Base-by-base conservation (phyloP, 1,140 invertebrate species). In the Sitobion miscanthi region DNA sequence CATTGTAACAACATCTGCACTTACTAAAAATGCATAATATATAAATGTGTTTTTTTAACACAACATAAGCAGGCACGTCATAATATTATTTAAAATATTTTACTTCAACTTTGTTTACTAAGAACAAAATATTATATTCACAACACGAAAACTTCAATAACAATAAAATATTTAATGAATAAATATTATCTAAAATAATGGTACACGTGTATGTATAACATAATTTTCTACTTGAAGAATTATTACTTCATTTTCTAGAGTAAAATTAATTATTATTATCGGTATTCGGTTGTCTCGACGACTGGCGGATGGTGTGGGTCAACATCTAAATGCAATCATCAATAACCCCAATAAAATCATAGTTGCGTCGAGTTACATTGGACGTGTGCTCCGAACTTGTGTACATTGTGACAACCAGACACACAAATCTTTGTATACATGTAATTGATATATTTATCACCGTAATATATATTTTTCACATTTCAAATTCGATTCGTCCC, bases 351-450 rank as follows among this genome's bases (percentile, higher is more conserved):
- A 91, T 91, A 83, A 52, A 92, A 92, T 49, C 49, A 35, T 57
- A 86, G 85, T 90, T 38, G 62, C 62, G 7, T 77, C 20, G 21
- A 62, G 42, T 82, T 91, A n/a, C 47, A 82, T 77, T 23, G 47
- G 9, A 47, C 90, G 57, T 54, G 57, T 69, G 62, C 45, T 49
- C 47, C n/a, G 47, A 82, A 91, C 35, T 91, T 9, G 47, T 69
- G 89, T 45, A 90, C 38, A 62, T 47, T 47, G 57, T 77, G 42
- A 92, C 77, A 82, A 82, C 77, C 69, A 92, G 91, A 92, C 91
- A 83, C 91, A 92, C 47, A 92, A 92, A 92, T 92, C 77, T 42
- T 92, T 91, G 90, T 91, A 91, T 47, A 83, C 90, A 25, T 83
- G 69, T 91, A 91, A 91, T 91, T 83, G 69, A 77, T 83, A 47